Evolutionary conservation across 2,797 vertebrate genomes (phyloP), one percentile per base, ranked within the genome.

Genomic region (Arctocebus calabarensis): DNA sequence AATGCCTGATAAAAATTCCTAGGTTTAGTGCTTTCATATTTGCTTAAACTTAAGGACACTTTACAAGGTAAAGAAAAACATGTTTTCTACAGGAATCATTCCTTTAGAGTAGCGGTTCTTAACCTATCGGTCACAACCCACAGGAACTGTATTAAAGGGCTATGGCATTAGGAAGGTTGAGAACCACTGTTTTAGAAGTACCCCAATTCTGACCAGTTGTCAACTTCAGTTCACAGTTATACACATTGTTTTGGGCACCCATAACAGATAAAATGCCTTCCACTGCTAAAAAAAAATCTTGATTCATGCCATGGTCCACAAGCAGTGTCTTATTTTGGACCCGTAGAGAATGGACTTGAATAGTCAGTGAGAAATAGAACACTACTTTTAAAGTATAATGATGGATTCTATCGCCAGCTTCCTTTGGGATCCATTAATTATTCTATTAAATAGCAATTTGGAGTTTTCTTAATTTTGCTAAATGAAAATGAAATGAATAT

Each of bases 381-480:
- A 62, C 27, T 43, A 5, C n/a, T 74, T 17, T 29, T n/a, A 3
- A 81, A 3, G 7, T 62, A 7, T n/a, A 75, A 85, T 62, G 78
- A 32, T 3, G 70, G 25, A 81, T 59, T 73, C 22, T 52, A 52
- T 82, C 27, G 17, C n/a, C 16, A 59, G 40, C 37, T 25, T 90
- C 45, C 22, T 70, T 68, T 34, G 70, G 64, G 5, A 64, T 16
- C 5, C 32, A 83, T 43, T 62, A 82, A 94, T 68, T 84, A 86
- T 77, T 84, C n/a, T 61, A 55, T 37, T 68, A 3, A 93, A 74
- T 66, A 81, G 83, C 83, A 78, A 32, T 34, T 55, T 61, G 10
- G 45, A 48, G 16, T 90, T 91, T 64, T 64, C 20, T 88, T 88
- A 61, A 93, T 84, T 95, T 16, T 77, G 84, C 22, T 77, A 91